A percentile compares a stretch with the other conserved stretches of the same genome.
Conservation (phyloP, 2,113 vertebrate genomes). For the Scomber japonicus region DNA sequence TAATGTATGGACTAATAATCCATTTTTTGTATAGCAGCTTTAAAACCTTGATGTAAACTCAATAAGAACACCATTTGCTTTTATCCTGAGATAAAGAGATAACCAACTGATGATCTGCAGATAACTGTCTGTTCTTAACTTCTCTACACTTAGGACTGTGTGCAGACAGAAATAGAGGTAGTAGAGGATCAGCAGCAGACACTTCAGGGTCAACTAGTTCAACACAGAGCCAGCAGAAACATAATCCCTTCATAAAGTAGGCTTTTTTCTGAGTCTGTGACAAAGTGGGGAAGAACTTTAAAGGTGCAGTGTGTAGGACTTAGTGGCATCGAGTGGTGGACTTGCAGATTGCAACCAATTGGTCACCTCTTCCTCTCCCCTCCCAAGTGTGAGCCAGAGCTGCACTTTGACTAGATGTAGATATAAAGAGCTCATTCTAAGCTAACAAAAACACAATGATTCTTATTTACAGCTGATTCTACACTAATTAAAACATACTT, state of each 20-base stretch:
- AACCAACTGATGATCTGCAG: constrained; percentile 1
- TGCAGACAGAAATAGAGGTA: constrained; percentile 11
- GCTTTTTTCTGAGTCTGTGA: constrained; percentile 37
- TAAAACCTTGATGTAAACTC: neutral
- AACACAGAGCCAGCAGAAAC: constrained; percentile 11
- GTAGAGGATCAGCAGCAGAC: constrained; percentile 2
- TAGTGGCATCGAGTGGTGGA: too few species aligned
- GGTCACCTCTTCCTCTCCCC: too few species aligned
- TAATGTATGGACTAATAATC: neutral
- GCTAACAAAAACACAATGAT: too few species aligned
- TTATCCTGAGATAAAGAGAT: neutral
- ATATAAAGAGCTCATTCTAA: too few species aligned
- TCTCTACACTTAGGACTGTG: neutral
- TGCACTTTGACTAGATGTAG: neutral
- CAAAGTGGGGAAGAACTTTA: constrained; percentile 22
- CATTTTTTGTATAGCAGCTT: neutral
- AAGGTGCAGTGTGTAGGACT: too few species aligned
- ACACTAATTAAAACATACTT: too few species aligned
- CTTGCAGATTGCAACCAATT: too few species aligned
- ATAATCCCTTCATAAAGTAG: constrained; percentile 28
- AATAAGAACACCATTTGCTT: neutral
- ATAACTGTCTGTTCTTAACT: neutral
- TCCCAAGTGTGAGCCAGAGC: too few species aligned
- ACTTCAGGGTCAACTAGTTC: constrained; percentile 37
- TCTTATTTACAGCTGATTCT: too few species aligned